A percentile compares a stretch with the other conserved stretches of the same genome.
Evolutionary conservation across 2,797 vertebrate genomes (phyloP).

Genomic region (Anomalospiza imberbis): DNA sequence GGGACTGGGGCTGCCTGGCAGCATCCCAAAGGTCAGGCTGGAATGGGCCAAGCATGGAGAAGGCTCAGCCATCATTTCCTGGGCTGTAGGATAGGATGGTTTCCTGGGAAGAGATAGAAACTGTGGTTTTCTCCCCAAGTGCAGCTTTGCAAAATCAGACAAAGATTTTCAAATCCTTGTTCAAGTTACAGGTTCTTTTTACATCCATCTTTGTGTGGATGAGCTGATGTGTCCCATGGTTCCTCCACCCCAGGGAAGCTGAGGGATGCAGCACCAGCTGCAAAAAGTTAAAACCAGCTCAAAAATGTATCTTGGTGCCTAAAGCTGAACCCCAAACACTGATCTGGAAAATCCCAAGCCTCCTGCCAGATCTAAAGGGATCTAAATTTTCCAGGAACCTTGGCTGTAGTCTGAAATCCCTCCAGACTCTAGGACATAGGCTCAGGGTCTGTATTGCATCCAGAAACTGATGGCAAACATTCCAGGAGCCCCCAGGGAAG

Average conservation of each 20-base stretch:
- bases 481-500: not conserved
- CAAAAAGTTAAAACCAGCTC: not conserved
- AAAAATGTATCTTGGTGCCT: not conserved
- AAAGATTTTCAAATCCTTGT: not conserved
- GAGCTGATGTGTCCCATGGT: accelerated
- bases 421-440: accelerated
- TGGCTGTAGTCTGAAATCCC: not conserved
- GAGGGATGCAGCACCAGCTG: not conserved
- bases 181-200: not conserved
- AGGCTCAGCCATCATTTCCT: not conserved
- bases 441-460: not conserved
- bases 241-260: not conserved
- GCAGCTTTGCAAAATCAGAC: not conserved
- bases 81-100: not conserved
- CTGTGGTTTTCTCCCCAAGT: not conserved
- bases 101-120: not conserved
- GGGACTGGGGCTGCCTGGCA: not conserved
- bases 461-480: not conserved
- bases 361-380: not conserved
- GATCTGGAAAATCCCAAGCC: not conserved
- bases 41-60: not conserved
- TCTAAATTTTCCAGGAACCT: not conserved
- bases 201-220: not conserved
- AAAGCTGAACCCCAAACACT: not conserved
- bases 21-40: accelerated